Evolutionary conservation across 1,140 invertebrate species (phyloP).

Genomic region (Metopolophium dirhodum): DNA sequence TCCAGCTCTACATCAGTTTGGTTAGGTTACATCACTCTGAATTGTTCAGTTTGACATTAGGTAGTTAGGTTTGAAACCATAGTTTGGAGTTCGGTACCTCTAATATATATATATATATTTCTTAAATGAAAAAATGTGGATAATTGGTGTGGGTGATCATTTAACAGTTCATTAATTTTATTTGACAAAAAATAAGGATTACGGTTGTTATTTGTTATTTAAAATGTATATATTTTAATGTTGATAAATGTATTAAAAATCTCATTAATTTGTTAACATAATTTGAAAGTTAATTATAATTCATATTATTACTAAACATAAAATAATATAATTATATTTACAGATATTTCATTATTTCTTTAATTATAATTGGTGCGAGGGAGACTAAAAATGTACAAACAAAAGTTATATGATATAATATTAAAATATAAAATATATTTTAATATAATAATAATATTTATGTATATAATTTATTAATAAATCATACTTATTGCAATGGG

Average conservation of each 20-base stretch:
- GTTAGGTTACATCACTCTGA: no score
- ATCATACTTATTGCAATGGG: background rate
- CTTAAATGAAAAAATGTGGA: background rate
- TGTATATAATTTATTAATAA: background rate
- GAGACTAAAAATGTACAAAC: background rate
- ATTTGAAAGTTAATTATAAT: background rate
- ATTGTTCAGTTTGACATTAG: no score
- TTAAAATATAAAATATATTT: background rate
- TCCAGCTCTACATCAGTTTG: no score
- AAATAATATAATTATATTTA: background rate
- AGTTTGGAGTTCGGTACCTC: no score
- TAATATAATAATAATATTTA: background rate
- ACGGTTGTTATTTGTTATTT: background rate
- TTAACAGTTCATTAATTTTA: slow-evolving; percentile 12
- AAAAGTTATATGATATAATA: slow-evolving; percentile 1
- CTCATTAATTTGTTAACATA: background rate
- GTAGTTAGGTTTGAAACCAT: no score
- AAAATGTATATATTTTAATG: background rate
- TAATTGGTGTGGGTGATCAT: slow-evolving; percentile 44
- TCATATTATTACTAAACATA: background rate
- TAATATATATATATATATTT: background rate
- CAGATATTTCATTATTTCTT: background rate
- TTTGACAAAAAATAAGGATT: background rate
- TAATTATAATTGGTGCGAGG: slow-evolving; percentile 15
- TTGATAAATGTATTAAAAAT: background rate